Base-by-base conservation (phyloP, 2,797 vertebrate genomes). In the Helostoma temminkii region DNA sequence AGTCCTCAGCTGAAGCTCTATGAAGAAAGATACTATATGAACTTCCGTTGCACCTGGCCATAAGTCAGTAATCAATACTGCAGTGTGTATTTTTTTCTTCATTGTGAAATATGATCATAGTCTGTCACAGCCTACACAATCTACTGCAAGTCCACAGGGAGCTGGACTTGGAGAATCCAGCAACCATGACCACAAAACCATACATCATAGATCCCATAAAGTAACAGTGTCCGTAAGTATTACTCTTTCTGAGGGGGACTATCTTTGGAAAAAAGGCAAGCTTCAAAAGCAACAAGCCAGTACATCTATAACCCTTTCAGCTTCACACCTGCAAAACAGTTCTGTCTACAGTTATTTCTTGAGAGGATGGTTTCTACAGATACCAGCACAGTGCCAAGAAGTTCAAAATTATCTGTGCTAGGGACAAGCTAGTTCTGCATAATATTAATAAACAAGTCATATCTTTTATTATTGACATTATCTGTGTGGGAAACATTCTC, bases 81-180 rank as follows among this genome's bases (percentile, higher is more conserved):
- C 39, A 24, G 9, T 56, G 39, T 59, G 47, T 48, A 9, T 61
- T 50, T 47, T 66, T 28, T 36, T 47, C 39, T 71, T 76, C 55
- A 66, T 74, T 41, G 71, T 78, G 55, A 81, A 77, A 82, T 76
- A 78, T 78, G 81, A 85, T 81, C 67, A 71, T 50, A 50, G 74
- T 30, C 42, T 73, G 66, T 83, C 68, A 65, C 58, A 64, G 46
- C 49, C 53, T 48, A 45, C 66, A 73, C 64, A 49, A 11, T 60
- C 54, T 47, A 41, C 39, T 37, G 11, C 4, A 43, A 56, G 70
- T 74, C 32, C 67, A 39, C 16, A 9, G 59, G 59, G 57, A 68
- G 19, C 59, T 61, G 66, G 42, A 49, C 9, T 30, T 48, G 42
- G 70, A 37, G 57, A 57, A 66, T 37, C 39, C 14, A 39, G 63